A percentile compares a stretch with the other conserved stretches of the same genome.
phyloP scores from a whole-genome alignment of 2,113 vertebrate genomes.

The Lota lota region DNA sequence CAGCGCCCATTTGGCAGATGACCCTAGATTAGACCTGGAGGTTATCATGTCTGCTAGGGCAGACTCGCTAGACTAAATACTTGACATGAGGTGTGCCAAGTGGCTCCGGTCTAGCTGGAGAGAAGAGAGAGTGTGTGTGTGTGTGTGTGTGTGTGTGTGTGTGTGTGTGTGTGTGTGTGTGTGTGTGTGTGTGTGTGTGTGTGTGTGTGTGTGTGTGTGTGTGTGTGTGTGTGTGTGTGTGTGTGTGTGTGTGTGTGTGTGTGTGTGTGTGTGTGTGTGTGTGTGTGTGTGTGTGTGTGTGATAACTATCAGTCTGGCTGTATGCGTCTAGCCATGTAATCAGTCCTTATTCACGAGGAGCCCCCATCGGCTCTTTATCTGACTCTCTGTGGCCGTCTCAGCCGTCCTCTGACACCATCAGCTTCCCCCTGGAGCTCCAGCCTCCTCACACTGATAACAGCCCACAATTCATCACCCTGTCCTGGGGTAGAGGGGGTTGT shows the following conservation, averaged over 20 bases:
- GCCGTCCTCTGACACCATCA: neutral
- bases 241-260: neutral
- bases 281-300: neutral
- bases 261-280: no score
- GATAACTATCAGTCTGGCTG: conserved; percentile 42
- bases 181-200: neutral
- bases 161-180: no score
- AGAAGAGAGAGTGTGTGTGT: no score
- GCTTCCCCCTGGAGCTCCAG: conserved; percentile 7
- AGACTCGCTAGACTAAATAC: no score
- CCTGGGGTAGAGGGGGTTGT: neutral
- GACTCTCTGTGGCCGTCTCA: conserved; percentile 10
- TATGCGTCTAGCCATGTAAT: conserved; percentile 38
- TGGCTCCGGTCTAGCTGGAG: no score
- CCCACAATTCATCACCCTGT: conserved; percentile 32
- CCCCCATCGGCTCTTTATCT: conserved; percentile 28
- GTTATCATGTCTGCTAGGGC: conserved; percentile 8
- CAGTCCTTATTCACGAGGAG: conserved; percentile 29
- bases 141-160: no score
- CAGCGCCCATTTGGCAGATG: neutral
- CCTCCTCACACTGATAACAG: conserved; percentile 17
- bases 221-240: neutral
- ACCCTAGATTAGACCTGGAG: no score
- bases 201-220: neutral
- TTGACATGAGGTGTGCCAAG: no score